A percentile compares a stretch with the other conserved stretches of the same genome.
Evolutionary conservation across 2,113 vertebrate genomes (phyloP).

Genomic region (Thalassoma bifasciatum): DNA sequence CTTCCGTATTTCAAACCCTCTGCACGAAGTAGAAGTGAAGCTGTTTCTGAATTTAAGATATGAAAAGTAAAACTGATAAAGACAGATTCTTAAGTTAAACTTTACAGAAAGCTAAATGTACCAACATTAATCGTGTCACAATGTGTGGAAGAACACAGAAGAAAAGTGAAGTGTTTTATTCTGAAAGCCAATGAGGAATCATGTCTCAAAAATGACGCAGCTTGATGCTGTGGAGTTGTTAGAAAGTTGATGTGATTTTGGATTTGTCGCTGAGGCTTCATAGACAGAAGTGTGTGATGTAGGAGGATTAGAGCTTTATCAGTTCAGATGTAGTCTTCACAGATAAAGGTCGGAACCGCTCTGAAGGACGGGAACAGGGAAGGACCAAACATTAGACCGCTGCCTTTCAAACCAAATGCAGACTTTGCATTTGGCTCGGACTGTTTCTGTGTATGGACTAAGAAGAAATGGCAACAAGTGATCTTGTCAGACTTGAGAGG

Average conservation of each 20-base stretch:
- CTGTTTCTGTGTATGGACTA: neutral
- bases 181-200: slow-evolving; percentile 19
- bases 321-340: too few relatives aligned
- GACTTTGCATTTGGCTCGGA: neutral
- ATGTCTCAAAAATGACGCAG: neutral
- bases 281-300: neutral
- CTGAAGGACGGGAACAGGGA: too few relatives aligned
- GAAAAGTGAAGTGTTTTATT: neutral
- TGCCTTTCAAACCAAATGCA: slow-evolving; percentile 1
- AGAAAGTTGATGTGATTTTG: neutral
- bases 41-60: neutral
- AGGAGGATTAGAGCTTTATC: neutral
- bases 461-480: slow-evolving; percentile 3
- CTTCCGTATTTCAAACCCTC: neutral
- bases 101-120: accelerated
- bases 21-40: slow-evolving; percentile 9
- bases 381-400: neutral
- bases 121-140: too few relatives aligned
- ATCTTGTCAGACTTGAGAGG: neutral
- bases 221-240: neutral
- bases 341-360: too few relatives aligned
- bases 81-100: too few relatives aligned
- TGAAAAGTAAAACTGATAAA: neutral
- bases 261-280: too few relatives aligned
- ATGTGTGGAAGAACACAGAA: neutral